Evolutionary conservation across 2,113 vertebrate species (phyloP), one percentile per base, ranked within the genome.

Genomic region (Neodontobutis hainanensis): DNA sequence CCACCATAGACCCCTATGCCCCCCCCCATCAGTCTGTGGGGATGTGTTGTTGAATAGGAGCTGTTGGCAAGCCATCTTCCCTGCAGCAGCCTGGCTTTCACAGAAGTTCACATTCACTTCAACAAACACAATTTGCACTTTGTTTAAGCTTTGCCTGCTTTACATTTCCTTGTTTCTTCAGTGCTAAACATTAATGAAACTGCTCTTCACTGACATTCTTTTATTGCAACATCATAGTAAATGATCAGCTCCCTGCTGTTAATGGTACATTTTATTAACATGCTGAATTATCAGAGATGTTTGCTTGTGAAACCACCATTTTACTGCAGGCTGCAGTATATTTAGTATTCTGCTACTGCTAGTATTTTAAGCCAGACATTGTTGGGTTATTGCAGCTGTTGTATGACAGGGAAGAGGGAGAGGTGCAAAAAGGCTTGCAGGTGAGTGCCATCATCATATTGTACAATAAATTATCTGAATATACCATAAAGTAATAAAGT

Each of bases 71-170:
- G 46, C 15, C 77, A 8, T 65, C 75, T 38, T 35, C 70, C 71
- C 72, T 50, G 61, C 80, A 81, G 79, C 80, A 62, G 68, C 50
- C 68, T 51, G 55, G 40, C 78, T 69, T 65, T 75, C 70, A 84
- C 75, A 83, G 61, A 84, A 82, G 77, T 81, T 71, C 78, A 88
- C 83, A 76, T 78, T 82, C 62, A 65, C 67, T 75, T 73, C 65
- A 73, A 75, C 55, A 61, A 77, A 79, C 81, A 84, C 66, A 85
- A 77, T 82, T 71, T 80, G 65, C 61, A 65, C 82, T 83, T 80
- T 87, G 74, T 85, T 66, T 63, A 46, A 67, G 65, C 71, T 68
- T 65, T 72, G 55, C 42, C 42, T 48, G 51, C 48, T 42, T 60
- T 58, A 19, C 43, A 64, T 50, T 78, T 85, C 84, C 73, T 53